Percentiles rank a stretch among this genome's conserved stretches.
These are phyloP conservation scores for Pungitius pungitius DNA, from an alignment of 2,113 vertebrate species.

Conservation along the genomic window DNA sequence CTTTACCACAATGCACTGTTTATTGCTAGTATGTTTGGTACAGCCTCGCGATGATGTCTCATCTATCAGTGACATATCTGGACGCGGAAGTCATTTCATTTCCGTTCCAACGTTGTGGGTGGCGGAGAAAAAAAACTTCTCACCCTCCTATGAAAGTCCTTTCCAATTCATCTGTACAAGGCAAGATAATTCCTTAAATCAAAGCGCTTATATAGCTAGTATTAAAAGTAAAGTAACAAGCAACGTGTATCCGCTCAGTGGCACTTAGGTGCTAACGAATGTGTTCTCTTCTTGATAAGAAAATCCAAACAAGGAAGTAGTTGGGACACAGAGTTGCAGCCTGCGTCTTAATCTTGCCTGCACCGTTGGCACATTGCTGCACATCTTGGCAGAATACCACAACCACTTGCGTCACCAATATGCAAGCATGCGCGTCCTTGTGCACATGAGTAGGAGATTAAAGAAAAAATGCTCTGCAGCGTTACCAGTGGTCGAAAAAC, in stretches of 20 bases:
- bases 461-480: not conserved
- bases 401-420: no score
- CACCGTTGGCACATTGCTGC: not conserved
- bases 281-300: not conserved
- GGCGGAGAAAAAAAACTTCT: not conserved
- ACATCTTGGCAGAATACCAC: not conserved
- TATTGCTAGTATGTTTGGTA: not conserved
- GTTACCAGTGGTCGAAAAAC: not conserved
- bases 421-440: not conserved
- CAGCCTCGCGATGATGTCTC: not conserved
- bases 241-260: not conserved
- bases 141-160: not conserved
- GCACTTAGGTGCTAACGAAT: not conserved
- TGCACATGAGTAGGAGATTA: not conserved
- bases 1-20: not conserved
- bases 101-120: not conserved
- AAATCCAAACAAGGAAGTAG: not conserved
- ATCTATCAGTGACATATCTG: not conserved
- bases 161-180: not conserved
- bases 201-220: not conserved
- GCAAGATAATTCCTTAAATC: not conserved
- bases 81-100: not conserved
- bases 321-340: not conserved
- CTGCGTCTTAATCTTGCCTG: no score
- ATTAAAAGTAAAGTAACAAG: not conserved